Conservation (phyloP, 2,113 vertebrate species). For the Prionailurus bengalensis region DNA sequence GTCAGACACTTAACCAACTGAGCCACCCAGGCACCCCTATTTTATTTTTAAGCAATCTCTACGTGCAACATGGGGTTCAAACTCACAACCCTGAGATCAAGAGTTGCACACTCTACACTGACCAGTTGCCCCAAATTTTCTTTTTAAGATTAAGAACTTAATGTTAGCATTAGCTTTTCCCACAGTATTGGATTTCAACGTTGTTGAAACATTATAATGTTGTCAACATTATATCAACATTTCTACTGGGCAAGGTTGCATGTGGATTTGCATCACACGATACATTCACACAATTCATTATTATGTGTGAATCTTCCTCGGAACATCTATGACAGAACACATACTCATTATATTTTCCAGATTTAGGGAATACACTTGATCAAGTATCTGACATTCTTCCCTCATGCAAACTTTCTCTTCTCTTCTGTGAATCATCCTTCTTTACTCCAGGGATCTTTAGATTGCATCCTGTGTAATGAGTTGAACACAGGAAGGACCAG, state of each 20-base stretch:
- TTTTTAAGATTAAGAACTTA: neutral
- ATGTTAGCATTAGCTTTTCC: neutral
- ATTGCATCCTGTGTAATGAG: neutral
- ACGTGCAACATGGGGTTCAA: neutral
- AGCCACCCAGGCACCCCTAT: neutral
- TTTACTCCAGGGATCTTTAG: neutral
- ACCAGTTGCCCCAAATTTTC: neutral
- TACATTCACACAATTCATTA: neutral
- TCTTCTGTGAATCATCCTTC: neutral
- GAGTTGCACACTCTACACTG: neutral
- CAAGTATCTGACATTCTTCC: constrained; percentile 1
- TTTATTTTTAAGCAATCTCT: neutral
- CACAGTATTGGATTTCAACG: neutral
- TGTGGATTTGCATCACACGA: neutral
- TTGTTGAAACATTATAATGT: no score
- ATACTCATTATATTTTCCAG: neutral
- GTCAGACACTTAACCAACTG: no score
- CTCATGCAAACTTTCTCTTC: neutral
- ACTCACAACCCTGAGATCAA: neutral
- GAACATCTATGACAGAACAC: neutral
- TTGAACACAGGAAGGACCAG: neutral
- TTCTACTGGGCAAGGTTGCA: neutral
- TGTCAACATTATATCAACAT: neutral
- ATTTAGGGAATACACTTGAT: neutral
- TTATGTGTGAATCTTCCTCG: neutral